These are phyloP conservation scores for Xylocopa sonorina DNA, from an alignment of 1,140 invertebrate species.

Conservation along the genomic window DNA sequence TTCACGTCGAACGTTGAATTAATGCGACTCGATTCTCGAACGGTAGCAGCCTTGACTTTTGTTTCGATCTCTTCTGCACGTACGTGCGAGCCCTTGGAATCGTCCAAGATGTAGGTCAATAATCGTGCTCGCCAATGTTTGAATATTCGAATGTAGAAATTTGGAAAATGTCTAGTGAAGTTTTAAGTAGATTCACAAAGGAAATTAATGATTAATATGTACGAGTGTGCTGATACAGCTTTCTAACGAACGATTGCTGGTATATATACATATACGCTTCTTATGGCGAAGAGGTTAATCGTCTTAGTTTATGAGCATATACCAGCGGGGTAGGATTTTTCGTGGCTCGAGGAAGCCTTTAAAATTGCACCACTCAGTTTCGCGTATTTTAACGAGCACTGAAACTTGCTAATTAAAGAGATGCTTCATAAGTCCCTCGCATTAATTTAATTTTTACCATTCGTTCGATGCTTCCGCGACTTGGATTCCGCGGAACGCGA, in stretches of 20 bases:
- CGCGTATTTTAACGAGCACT: not conserved
- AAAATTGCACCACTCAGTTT: not conserved
- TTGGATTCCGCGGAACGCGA: not conserved
- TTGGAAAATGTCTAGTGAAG: no score
- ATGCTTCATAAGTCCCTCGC: not conserved
- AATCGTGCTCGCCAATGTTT: no score
- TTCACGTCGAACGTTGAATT: conserved; percentile 24
- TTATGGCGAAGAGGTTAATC: no score
- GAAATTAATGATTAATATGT: no score
- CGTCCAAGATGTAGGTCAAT: no score
- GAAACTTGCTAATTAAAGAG: not conserved
- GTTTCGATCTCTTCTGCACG: not conserved
- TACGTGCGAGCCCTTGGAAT: no score
- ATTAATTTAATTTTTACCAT: not conserved
- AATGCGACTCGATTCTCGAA: conserved; percentile 1
- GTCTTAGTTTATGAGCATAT: not conserved
- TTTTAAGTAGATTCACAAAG: no score
- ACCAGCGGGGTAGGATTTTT: not conserved
- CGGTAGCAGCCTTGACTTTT: not conserved
- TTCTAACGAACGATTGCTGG: no score
- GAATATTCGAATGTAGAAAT: no score
- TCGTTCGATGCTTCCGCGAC: not conserved
- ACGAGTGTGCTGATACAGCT: no score
- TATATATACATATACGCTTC: no score
- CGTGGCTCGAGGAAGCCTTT: not conserved